Percentiles rank a stretch among this genome's conserved stretches.
Evolutionary conservation across 2,797 vertebrate species (phyloP).

Genomic region (Platalea minor): DNA sequence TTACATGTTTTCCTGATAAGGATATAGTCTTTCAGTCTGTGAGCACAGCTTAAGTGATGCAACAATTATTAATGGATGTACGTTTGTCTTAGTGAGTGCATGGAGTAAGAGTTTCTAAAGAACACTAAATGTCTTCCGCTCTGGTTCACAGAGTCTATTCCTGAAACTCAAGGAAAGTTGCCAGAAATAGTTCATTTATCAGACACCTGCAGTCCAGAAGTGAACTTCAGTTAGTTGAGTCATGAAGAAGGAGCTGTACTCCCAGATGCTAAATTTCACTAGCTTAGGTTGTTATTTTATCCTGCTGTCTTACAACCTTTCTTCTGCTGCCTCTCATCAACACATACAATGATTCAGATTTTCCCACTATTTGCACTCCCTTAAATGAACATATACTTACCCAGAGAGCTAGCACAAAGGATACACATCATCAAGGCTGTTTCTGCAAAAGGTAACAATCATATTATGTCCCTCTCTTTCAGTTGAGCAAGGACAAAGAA

Average conservation of each 20-base stretch:
- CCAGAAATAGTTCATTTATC: slow-evolving; percentile 62
- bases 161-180: slow-evolving; percentile 45
- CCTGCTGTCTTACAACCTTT: background rate
- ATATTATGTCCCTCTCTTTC: background rate
- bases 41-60: slow-evolving; percentile 59
- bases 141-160: slow-evolving; percentile 5
- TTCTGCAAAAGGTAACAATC: background rate
- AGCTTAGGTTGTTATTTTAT: slow-evolving; percentile 17
- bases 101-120: slow-evolving; percentile 33
- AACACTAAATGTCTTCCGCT: slow-evolving; percentile 63
- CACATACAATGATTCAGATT: background rate
- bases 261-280: slow-evolving; percentile 24
- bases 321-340: background rate
- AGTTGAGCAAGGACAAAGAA: background rate
- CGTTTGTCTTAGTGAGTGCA: slow-evolving; percentile 61
- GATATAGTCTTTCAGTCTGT: slow-evolving; percentile 45
- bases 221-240: slow-evolving; percentile 25
- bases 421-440: background rate
- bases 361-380: background rate
- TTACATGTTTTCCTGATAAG: slow-evolving; percentile 62
- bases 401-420: background rate
- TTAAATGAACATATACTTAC: background rate
- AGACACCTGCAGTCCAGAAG: slow-evolving; percentile 47
- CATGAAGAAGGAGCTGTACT: background rate
- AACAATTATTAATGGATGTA: slow-evolving; percentile 73